Evolutionary conservation across 2,797 vertebrate species (phyloP), one percentile per base, ranked within the genome.

Genomic region (Neostethus bicornis): DNA sequence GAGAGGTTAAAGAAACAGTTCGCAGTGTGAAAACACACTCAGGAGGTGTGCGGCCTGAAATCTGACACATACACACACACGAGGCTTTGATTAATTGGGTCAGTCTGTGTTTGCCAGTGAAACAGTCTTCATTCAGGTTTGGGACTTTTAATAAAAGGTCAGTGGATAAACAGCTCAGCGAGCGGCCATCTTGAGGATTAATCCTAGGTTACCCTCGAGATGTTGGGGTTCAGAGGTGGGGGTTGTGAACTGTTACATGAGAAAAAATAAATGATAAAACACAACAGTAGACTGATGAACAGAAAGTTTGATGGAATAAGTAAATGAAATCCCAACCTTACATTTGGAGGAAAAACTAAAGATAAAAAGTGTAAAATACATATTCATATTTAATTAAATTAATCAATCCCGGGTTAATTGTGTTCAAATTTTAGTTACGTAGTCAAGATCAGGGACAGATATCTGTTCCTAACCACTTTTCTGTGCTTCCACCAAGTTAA

Each of bases 1-100:
- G 65, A 85, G 85, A 89, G 89, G 87, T 90, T 89, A 89, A 81
- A 76, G 80, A 64, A 90, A 88, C 89, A 90, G 54, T 0, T 71
- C 7, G 7, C 72, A 50, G 84, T 77, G 83, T 86, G 84, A 88
- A 87, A 89, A 87, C 77, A 85, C 76, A 85, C 72, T 70, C 10
- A 6, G 73, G 81, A 83, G 81, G 87, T 84, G 84, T 87, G 83
- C 81, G 61, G 79, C 71, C 76, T 79, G 85, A 85, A 88, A 88
- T 61, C 29, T 46, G 80, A 63, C 51, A 50, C 59, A 58, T 61
- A 54, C 62, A 68, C 53, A 59, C 66, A 75, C 60, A 66, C 57
- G 47, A 44, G 72, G 75, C 81, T 87, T 86, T 89, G 76, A 90
- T 87, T 86, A 89, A 89, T 80, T 88, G 74, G 52, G 52, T 71